phyloP scores from a whole-genome alignment of 2,113 vertebrate genomes.

The Rhynchomys soricoides region DNA sequence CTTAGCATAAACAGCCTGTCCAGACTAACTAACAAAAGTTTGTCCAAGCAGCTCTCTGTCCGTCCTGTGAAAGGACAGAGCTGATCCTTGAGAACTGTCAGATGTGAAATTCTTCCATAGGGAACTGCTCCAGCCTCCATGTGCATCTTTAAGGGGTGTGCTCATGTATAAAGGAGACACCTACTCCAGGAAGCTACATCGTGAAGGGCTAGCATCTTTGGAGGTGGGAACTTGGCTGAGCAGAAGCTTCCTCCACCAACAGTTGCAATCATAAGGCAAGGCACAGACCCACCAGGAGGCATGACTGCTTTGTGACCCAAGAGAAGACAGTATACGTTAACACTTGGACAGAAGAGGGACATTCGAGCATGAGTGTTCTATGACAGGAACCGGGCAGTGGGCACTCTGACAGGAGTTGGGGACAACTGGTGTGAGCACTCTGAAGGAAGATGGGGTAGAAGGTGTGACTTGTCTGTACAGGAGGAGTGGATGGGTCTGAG shows the following conservation, averaged over 20 bases:
- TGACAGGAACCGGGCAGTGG: not conserved
- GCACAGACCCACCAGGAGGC: not conserved
- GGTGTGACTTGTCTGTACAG: not conserved
- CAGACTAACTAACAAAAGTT: not conserved
- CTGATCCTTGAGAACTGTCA: not conserved
- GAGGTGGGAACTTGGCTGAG: not conserved
- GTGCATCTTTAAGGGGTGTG: not conserved
- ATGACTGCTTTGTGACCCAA: not conserved
- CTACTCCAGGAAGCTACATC: no score
- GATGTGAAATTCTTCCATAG: not conserved
- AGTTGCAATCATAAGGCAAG: not conserved
- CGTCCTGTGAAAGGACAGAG: not conserved
- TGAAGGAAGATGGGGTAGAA: not conserved
- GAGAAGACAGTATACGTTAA: not conserved
- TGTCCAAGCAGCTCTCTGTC: not conserved
- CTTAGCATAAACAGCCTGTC: not conserved
- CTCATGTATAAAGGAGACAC: not conserved
- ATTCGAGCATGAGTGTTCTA: not conserved
- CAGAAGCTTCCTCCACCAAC: not conserved
- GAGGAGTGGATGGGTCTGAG: not conserved
- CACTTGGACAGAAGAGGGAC: not conserved
- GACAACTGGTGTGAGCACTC: not conserved
- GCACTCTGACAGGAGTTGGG: not conserved
- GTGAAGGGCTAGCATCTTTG: not conserved
- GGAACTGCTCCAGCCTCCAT: not conserved